phyloP scores from a whole-genome alignment of 2,113 vertebrate species.

The Labrus mixtus region DNA sequence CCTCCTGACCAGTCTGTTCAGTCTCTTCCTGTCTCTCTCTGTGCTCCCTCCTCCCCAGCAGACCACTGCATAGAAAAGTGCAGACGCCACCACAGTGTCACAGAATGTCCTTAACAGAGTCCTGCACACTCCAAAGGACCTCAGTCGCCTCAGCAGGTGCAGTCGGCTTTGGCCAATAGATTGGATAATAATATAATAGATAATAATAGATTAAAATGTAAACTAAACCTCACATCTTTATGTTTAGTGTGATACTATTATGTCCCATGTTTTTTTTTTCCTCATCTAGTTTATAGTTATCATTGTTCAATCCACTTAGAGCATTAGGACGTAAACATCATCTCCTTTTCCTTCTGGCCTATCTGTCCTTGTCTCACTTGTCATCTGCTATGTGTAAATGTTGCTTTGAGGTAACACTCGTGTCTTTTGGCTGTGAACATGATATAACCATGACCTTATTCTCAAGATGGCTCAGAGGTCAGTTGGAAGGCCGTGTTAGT shows the following conservation, averaged over 20 bases:
- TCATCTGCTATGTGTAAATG: constrained; percentile 26
- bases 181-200: too few species aligned
- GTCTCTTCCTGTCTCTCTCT: too few species aligned
- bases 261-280: constrained; percentile 3
- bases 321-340: constrained; percentile 4
- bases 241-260: constrained; percentile 21
- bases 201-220: constrained; percentile 2
- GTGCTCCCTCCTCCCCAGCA: too few species aligned
- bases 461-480: constrained; percentile 47
- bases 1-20: too few species aligned
- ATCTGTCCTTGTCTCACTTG: constrained; percentile 25
- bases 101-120: too few species aligned
- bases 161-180: too few species aligned
- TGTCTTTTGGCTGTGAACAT: constrained; percentile 51
- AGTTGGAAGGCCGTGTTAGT: neutral
- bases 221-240: constrained; percentile 43
- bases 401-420: constrained; percentile 43
- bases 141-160: too few species aligned
- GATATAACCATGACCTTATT: constrained; percentile 57
- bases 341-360: constrained; percentile 45
- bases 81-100: too few species aligned
- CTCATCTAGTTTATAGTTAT: neutral
- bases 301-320: neutral
- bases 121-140: too few species aligned
- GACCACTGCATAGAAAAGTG: too few species aligned